phyloP scores from a whole-genome alignment of 2,797 vertebrate genomes.

The Etheostoma nigrum region DNA sequence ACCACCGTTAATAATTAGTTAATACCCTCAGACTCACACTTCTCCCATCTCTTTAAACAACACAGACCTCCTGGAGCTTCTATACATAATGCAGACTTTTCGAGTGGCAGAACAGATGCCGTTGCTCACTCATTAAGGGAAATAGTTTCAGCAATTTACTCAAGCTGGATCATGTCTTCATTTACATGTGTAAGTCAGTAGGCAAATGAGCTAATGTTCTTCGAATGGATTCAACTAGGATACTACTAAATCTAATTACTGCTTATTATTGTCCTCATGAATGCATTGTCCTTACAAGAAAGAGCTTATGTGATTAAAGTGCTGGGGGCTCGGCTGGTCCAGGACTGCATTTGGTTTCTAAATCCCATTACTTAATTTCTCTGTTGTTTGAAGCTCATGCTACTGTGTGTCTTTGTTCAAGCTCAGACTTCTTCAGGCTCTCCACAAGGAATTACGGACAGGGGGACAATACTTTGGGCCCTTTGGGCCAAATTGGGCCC shows the following conservation, averaged over 20 bases:
- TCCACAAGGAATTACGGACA: too few species aligned
- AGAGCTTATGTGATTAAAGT: constrained; percentile 36
- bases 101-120: constrained; percentile 21
- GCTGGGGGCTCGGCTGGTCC: constrained; percentile 27
- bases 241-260: constrained; percentile 37
- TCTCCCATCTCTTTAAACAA: not conserved
- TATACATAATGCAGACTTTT: constrained; percentile 15
- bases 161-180: constrained; percentile 25
- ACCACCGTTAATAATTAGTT: constrained; percentile 27
- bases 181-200: constrained; percentile 38
- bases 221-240: constrained; percentile 20
- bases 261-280: constrained; percentile 40
- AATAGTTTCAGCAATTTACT: constrained; percentile 17
- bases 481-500: too few species aligned
- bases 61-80: constrained; percentile 7
- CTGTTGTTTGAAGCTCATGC: constrained; percentile 6
- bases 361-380: constrained; percentile 28
- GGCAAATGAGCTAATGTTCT: constrained; percentile 23
- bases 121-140: constrained; percentile 12
- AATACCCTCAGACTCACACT: constrained; percentile 12
- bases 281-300: constrained; percentile 31
- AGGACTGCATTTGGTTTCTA: constrained; percentile 31
- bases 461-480: too few species aligned
- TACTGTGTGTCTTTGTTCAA: constrained; percentile 8
- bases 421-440: not conserved